A percentile compares a stretch with the other conserved stretches of the same genome.
Evolutionary conservation across 2,113 vertebrate species (phyloP).

Genomic region (Alouatta palliata): DNA sequence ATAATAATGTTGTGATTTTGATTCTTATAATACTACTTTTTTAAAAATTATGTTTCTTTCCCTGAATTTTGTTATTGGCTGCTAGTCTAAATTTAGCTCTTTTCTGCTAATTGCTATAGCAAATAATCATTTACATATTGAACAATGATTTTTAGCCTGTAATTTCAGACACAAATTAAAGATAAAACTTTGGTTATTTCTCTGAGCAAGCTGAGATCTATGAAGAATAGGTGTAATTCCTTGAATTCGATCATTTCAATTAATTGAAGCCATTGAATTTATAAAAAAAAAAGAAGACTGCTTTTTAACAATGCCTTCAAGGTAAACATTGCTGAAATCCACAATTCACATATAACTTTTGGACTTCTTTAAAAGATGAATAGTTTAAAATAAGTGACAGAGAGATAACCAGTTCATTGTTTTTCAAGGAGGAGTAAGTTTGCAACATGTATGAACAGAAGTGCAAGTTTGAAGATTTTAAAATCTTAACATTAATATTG

Average conservation of each 20-base stretch:
- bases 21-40: not conserved
- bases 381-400: not conserved
- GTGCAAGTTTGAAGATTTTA: not conserved
- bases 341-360: not conserved
- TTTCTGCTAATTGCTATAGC: not conserved
- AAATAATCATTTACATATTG: not conserved
- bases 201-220: not conserved
- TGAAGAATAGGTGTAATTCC: not conserved
- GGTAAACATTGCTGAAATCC: not conserved
- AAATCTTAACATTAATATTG: not conserved
- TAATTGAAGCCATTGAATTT: not conserved
- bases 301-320: not conserved
- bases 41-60: not conserved
- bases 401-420: not conserved
- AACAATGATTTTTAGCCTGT: not conserved
- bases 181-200: not conserved
- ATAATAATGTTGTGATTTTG: not conserved
- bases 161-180: constrained; percentile 24
- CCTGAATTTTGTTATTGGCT: not conserved
- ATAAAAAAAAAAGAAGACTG: not conserved
- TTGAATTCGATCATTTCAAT: not conserved
- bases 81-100: not conserved
- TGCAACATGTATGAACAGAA: not conserved
- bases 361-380: not conserved
- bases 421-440: not conserved